Conservation (phyloP, 2,113 vertebrate species). For the Chionodraco myersi region DNA sequence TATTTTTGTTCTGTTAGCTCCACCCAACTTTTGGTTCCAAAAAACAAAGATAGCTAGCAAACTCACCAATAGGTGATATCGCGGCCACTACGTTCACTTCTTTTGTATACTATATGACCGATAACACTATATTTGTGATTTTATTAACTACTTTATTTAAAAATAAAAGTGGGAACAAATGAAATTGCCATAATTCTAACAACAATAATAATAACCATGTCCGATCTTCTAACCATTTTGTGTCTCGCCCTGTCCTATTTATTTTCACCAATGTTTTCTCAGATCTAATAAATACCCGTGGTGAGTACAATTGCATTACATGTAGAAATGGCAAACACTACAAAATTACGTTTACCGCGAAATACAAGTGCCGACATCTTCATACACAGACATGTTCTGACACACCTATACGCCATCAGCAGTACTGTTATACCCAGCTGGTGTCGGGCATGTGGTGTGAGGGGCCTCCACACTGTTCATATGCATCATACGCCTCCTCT, state of each 20-base stretch:
- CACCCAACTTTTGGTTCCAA: no score
- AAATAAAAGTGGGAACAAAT: not conserved
- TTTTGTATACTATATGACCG: no score
- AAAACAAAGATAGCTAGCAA: no score
- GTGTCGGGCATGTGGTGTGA: constrained; percentile 12
- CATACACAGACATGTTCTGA: not conserved
- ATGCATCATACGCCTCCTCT: constrained; percentile 48
- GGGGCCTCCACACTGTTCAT: constrained; percentile 33
- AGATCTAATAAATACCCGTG: not conserved
- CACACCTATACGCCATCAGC: not conserved
- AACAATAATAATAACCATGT: not conserved
- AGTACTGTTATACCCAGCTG: constrained; percentile 5
- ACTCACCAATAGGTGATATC: no score
- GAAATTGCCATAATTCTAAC: not conserved
- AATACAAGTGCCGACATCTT: not conserved
- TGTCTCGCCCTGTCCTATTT: not conserved
- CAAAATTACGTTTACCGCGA: not conserved
- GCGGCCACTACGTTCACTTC: no score
- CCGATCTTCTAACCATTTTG: not conserved
- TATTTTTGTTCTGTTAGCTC: no score
- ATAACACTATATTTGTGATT: no score
- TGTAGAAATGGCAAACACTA: not conserved
- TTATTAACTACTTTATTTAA: no score
- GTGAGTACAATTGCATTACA: not conserved
- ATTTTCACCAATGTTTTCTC: not conserved